phyloP scores from a whole-genome alignment of 1,140 invertebrate genomes.

The Medauroidea extradentata region DNA sequence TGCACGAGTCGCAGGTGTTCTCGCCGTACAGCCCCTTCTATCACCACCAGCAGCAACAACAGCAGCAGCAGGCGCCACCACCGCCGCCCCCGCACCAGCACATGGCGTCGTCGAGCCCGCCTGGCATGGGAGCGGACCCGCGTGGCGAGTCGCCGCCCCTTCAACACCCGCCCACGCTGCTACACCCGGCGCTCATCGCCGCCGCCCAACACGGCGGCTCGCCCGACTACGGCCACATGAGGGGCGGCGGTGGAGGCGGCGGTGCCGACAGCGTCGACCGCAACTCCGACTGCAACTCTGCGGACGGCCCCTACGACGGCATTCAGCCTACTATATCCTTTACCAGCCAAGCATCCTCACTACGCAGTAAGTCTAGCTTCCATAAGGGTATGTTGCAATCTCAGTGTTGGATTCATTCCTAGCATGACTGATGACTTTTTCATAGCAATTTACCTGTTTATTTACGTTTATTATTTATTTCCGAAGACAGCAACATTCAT shows the following conservation, averaged over 20 bases:
- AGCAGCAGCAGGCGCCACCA: slow-evolving; percentile 31
- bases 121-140: slow-evolving; percentile 23
- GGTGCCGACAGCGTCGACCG: slow-evolving; percentile 66
- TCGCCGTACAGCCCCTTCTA: slow-evolving; percentile 87
- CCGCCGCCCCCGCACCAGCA: slow-evolving; percentile 28
- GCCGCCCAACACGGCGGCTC: slow-evolving; percentile 38
- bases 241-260: slow-evolving; percentile 15
- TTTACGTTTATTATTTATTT: too few species aligned
- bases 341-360: slow-evolving; percentile 47
- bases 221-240: slow-evolving; percentile 26
- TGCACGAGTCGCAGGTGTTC: slow-evolving; percentile 92
- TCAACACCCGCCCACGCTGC: slow-evolving; percentile 37
- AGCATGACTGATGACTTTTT: too few species aligned
- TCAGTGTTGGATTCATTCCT: too few species aligned
- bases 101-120: slow-evolving; percentile 26
- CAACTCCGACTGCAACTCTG: slow-evolving; percentile 83
- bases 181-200: slow-evolving; percentile 47
- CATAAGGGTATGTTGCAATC: too few species aligned
- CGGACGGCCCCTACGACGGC: slow-evolving; percentile 80
- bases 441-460: too few species aligned
- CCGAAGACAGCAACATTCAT: too few species aligned
- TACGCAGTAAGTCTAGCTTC: background rate
- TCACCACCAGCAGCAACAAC: slow-evolving; percentile 49
- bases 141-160: slow-evolving; percentile 33
- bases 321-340: slow-evolving; percentile 94